Base-by-base conservation (phyloP, 2,888 invertebrate species). In the Microchrysa polita region DNA sequence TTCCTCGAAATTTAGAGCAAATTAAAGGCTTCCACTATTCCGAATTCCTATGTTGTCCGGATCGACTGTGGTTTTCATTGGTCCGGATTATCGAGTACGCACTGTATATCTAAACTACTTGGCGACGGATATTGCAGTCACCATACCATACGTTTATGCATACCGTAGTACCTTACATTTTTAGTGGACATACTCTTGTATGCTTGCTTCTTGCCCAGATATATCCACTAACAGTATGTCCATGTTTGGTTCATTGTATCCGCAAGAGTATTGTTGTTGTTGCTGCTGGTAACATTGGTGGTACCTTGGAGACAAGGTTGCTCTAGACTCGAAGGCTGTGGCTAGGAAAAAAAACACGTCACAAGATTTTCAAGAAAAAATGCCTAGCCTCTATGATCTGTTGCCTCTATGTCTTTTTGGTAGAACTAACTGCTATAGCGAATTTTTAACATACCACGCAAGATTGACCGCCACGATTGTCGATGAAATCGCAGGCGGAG, bases 381-480 rank as follows among this genome's bases (percentile, higher is more conserved):
- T 48, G 2, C 48, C 16, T n/a, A 48, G 48, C 10, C 16, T n/a
- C 4, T 12, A 48, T n/a, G 48, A n/a, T n/a, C 16, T 12, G 5
- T 34, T 34, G 12, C 48, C 48, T 9, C 42, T 7, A 42, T n/a
- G 14, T 48, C 12, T 9, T 4, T n/a, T 48, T 48, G 16, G 61
- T 40, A 9, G 42, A n/a, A 12, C 65, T 65, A 44, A 65, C 9
- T 48, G n/a, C 22, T 34, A 2, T 34, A 0, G 48, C 18, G 65
- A 65, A 53, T 67, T 67, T 53, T 52, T 40, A n/a, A 40, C 55
- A 69, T 69, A 57, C 69, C 69, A 57, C 69, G 69, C 69, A 42
- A 69, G 57, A 57, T 69, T 57, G 34, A 40, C 55, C 40, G 69
- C 40, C 55, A 9, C n/a, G 55, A 69, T 69, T 57, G 57, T 52